phyloP scores from a whole-genome alignment of 2,797 vertebrate genomes.

The Cyclopterus lumpus region DNA sequence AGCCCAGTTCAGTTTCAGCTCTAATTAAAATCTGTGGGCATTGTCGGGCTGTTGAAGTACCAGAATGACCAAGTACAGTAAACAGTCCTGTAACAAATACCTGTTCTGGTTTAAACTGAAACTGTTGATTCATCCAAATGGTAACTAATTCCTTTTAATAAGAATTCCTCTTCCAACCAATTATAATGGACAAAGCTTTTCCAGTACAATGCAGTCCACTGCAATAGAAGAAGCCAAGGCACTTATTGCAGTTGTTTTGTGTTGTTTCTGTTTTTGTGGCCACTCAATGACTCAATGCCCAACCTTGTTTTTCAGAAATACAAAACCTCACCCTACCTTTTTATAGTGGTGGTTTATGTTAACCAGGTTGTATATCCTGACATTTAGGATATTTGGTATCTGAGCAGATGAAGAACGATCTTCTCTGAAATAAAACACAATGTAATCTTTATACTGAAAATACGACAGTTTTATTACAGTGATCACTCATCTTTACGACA shows the following conservation, averaged over 20 bases:
- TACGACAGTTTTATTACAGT: neutral
- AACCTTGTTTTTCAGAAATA: neutral
- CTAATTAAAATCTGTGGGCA: neutral
- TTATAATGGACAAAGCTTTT: neutral
- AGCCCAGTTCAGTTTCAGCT: neutral
- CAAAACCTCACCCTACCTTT: neutral
- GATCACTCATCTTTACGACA: neutral
- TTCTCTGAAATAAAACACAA: neutral
- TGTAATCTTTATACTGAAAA: neutral
- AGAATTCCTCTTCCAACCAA: neutral
- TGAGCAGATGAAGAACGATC: neutral
- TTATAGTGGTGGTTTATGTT: neutral
- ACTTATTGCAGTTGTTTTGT: neutral
- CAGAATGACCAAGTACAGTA: neutral
- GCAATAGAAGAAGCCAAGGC: neutral
- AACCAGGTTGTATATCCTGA: neutral
- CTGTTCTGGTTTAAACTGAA: neutral
- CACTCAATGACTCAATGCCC: conserved; percentile 3
- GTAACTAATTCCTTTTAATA: neutral
- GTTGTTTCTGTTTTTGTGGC: conserved; percentile 19
- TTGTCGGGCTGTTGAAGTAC: neutral
- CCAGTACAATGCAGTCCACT: neutral
- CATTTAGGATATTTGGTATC: neutral
- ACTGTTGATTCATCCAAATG: neutral
- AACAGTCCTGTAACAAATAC: neutral